Evolutionary conservation across 2,888 invertebrate genomes (phyloP).

Genomic region (Philopedon plagiatum): DNA sequence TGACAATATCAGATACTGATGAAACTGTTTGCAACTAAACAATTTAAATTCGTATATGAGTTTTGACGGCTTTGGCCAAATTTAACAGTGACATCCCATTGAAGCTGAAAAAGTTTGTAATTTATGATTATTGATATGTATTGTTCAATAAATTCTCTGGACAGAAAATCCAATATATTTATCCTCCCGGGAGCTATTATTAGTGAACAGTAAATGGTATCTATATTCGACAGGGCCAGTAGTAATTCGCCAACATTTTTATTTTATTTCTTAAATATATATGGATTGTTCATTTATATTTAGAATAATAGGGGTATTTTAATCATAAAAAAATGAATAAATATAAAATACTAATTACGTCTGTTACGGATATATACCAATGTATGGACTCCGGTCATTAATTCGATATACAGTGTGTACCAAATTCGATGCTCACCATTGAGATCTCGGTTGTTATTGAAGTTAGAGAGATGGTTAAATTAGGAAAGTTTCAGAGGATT

Average conservation of each 20-base stretch:
- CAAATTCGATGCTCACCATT: too few relatives aligned
- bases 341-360: too few relatives aligned
- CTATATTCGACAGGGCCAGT: constrained; percentile 2
- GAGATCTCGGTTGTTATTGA: too few relatives aligned
- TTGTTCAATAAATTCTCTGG: constrained; percentile 12
- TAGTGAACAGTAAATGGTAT: constrained; percentile 10
- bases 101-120: neutral
- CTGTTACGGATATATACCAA: too few relatives aligned
- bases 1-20: neutral
- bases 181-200: constrained; percentile 13
- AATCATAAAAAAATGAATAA: too few relatives aligned
- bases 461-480: too few relatives aligned
- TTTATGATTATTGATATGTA: constrained; percentile 16
- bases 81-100: neutral
- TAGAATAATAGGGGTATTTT: too few relatives aligned
- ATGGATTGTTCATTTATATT: too few relatives aligned
- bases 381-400: too few relatives aligned
- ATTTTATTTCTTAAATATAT: too few relatives aligned
- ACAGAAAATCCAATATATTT: constrained; percentile 7
- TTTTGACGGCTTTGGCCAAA: neutral
- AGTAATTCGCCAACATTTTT: neutral
- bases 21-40: neutral
- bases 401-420: too few relatives aligned
- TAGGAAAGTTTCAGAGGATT: too few relatives aligned
- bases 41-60: neutral